phyloP scores from a whole-genome alignment of 2,888 invertebrate species.

The Eupithecia subfuscata region DNA sequence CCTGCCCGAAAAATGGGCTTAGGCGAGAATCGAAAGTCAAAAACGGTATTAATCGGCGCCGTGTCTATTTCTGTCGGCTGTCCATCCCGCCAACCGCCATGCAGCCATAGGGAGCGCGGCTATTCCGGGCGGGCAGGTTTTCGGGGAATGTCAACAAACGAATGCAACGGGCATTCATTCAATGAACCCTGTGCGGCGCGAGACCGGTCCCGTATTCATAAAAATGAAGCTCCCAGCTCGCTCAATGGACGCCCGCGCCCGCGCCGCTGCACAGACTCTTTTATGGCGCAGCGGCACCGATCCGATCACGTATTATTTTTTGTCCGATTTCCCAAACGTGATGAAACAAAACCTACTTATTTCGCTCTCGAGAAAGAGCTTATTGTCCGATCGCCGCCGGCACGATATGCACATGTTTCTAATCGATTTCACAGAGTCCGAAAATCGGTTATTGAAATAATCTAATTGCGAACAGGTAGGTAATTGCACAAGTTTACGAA shows the following conservation, averaged over 20 bases:
- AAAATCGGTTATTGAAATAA: constrained; percentile 54
- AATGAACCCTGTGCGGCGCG: constrained; percentile 74
- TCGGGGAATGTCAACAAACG: constrained; percentile 84
- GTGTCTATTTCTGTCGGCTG: constrained; percentile 77
- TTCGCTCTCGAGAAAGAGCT: constrained; percentile 53
- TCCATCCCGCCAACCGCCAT: constrained; percentile 57
- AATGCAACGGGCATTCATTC: constrained; percentile 74
- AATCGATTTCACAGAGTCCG: constrained; percentile 61
- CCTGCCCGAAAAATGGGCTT: constrained; percentile 62
- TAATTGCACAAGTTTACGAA: constrained; percentile 72
- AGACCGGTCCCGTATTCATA: constrained; percentile 79
- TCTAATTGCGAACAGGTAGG: constrained; percentile 59
- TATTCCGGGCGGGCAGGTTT: constrained; percentile 83
- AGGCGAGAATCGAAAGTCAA: constrained; percentile 65
- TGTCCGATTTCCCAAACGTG: constrained; percentile 59
- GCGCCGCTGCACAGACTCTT: constrained; percentile 51
- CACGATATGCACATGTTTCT: constrained; percentile 55
- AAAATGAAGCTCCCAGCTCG: constrained; percentile 76
- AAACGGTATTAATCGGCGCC: constrained; percentile 72
- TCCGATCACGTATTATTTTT: constrained; percentile 65
- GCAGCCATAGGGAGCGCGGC: constrained; percentile 58
- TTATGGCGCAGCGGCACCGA: constrained; percentile 55
- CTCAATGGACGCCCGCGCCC: constrained; percentile 69
- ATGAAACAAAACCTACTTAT: constrained; percentile 59
- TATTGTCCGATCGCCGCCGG: constrained; percentile 50